A percentile compares a stretch with the other conserved stretches of the same genome.
phyloP scores from a whole-genome alignment of 2,888 invertebrate species.

The Neuroscelio doddi region DNA sequence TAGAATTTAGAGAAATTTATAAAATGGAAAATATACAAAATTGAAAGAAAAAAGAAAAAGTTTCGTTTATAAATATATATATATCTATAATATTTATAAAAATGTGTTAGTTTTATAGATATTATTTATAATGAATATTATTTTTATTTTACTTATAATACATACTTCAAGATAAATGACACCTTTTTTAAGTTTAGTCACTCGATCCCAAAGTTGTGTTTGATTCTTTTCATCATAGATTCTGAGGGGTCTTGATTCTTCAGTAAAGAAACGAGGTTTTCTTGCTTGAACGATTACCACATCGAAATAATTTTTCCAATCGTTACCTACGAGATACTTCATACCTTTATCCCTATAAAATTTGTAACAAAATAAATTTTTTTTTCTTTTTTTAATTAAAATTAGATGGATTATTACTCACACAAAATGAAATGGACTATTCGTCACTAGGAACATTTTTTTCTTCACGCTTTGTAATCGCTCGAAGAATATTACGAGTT shows the following conservation, averaged over 20 bases:
- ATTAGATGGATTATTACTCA: constrained; percentile 73
- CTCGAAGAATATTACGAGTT: constrained; percentile 83
- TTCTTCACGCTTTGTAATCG: constrained; percentile 83
- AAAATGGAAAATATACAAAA: too few relatives aligned
- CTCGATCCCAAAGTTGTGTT: constrained; percentile 93
- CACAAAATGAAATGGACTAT: constrained; percentile 97
- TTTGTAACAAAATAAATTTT: not conserved
- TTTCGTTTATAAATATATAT: too few relatives aligned
- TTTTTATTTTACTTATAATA: too few relatives aligned
- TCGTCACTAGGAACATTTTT: constrained; percentile 95
- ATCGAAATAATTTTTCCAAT: constrained; percentile 95
- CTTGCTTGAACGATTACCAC: constrained; percentile 95
- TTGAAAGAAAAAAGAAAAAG: too few relatives aligned
- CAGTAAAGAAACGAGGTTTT: constrained; percentile 97
- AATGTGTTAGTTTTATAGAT: too few relatives aligned
- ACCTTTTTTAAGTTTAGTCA: constrained; percentile 88
- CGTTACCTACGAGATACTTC: constrained; percentile 87
- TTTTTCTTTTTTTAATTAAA: not conserved
- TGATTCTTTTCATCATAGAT: constrained; percentile 87
- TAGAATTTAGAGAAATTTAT: too few relatives aligned
- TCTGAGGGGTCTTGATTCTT: constrained; percentile 91
- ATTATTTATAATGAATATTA: too few relatives aligned
- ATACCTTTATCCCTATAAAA: constrained; percentile 89
- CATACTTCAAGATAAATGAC: constrained; percentile 92
- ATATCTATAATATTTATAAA: too few relatives aligned